A percentile compares a stretch with the other conserved stretches of the same genome.
phyloP scores from a whole-genome alignment of 2,797 vertebrate species.

The Epinephelus malabaricus region DNA sequence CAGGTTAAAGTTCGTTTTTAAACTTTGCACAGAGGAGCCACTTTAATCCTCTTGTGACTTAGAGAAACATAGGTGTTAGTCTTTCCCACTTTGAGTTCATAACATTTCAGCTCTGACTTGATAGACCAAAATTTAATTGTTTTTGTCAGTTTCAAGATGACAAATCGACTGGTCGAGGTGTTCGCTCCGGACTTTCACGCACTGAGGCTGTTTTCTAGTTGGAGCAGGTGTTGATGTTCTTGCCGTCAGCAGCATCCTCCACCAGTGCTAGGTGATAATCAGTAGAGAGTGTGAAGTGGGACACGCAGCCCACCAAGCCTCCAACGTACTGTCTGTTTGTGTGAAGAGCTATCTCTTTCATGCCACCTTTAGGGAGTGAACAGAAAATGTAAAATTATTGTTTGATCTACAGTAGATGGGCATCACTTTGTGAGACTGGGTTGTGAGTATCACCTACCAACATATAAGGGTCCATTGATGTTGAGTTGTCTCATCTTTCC shows the following conservation, averaged over 20 bases:
- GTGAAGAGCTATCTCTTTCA: conserved; percentile 96
- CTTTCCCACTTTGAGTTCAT: conserved; percentile 35
- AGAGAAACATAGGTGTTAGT: conserved; percentile 27
- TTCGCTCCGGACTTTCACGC: not conserved
- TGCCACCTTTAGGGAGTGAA: conserved; percentile 88
- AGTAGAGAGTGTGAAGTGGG: conserved; percentile 96
- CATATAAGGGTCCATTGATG: conserved; percentile 92
- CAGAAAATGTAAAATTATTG: not conserved
- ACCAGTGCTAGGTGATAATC: conserved; percentile 96
- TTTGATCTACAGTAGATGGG: not conserved
- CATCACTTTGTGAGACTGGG: not conserved
- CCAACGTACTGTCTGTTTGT: conserved; percentile 93
- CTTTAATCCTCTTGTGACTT: conserved; percentile 11
- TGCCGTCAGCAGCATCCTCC: conserved; percentile 93
- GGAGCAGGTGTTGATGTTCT: conserved; percentile 98
- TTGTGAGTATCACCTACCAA: conserved; percentile 86
- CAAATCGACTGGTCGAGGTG: conserved; percentile 18
- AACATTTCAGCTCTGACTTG: conserved; percentile 19
- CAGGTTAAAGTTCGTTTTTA: conserved; percentile 34
- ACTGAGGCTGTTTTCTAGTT: conserved; percentile 82
- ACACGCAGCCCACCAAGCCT: conserved; percentile 95
- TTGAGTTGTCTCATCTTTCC: conserved; percentile 98
- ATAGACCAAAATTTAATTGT: conserved; percentile 13
- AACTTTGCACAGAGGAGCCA: conserved; percentile 32
- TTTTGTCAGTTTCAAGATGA: conserved; percentile 44